Evolutionary conservation across 2,888 invertebrate species (phyloP).

Genomic region (Philaethria dido): DNA sequence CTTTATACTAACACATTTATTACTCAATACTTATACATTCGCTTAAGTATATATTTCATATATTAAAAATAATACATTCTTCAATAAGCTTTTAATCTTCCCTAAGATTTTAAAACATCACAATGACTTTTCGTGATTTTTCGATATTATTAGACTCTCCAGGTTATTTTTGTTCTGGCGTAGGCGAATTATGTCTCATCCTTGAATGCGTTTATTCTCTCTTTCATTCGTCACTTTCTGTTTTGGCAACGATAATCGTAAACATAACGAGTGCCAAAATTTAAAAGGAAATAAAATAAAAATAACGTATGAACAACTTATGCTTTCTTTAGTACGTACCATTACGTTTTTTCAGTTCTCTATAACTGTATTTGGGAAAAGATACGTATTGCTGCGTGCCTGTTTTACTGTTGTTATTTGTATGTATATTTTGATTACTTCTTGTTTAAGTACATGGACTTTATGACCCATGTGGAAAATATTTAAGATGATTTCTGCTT

Average conservation of each 20-base stretch:
- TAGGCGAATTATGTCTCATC: slow-evolving; percentile 61
- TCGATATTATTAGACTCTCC: slow-evolving; percentile 36
- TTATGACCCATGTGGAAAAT: too few species aligned
- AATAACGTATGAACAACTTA: background rate
- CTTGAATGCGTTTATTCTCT: slow-evolving; percentile 57
- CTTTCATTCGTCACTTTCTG: slow-evolving; percentile 61
- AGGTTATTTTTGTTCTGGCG: slow-evolving; percentile 62
- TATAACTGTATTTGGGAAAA: background rate
- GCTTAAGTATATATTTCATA: background rate
- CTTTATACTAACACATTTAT: too few species aligned
- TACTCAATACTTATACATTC: too few species aligned
- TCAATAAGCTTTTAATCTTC: too few species aligned
- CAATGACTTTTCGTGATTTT: background rate
- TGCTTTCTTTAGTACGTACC: background rate
- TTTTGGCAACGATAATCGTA: slow-evolving; percentile 55
- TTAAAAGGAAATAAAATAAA: slow-evolving; percentile 28
- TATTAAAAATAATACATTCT: background rate
- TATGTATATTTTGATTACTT: too few species aligned
- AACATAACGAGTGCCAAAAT: slow-evolving; percentile 47
- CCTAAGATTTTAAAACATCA: background rate
- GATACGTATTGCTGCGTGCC: background rate
- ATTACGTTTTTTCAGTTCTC: slow-evolving; percentile 8
- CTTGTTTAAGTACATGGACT: too few species aligned
- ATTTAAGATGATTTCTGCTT: too few species aligned
- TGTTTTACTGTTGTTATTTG: background rate